Evolutionary conservation across 2,888 invertebrate species (phyloP).

Genomic region (Nemotelus nigrinus): DNA sequence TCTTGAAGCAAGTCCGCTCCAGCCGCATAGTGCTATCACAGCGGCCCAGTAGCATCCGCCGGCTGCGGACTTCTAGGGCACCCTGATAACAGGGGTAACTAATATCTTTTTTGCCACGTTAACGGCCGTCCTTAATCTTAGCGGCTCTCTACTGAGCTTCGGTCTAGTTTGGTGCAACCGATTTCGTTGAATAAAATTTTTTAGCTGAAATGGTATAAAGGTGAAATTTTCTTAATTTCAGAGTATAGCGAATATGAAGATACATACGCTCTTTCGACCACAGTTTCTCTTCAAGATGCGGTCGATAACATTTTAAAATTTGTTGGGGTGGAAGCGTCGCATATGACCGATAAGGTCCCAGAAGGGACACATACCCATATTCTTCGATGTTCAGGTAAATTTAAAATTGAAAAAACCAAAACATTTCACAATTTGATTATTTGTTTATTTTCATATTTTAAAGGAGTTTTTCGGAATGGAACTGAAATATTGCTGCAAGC

Average conservation of each 20-base stretch:
- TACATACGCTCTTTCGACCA: constrained; percentile 87
- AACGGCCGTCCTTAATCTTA: too few species aligned
- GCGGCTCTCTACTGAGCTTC: too few species aligned
- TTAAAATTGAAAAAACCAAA: not conserved
- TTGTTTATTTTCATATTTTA: constrained; percentile 46
- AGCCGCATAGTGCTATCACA: too few species aligned
- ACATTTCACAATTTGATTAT: not conserved
- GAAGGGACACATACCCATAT: constrained; percentile 86
- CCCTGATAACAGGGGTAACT: too few species aligned
- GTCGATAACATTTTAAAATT: constrained; percentile 84
- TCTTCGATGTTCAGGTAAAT: constrained; percentile 78
- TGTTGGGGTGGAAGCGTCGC: constrained; percentile 85
- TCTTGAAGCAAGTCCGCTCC: too few species aligned
- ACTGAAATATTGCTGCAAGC: constrained; percentile 88
- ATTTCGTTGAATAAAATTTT: too few species aligned
- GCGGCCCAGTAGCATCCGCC: too few species aligned
- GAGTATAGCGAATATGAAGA: constrained; percentile 82
- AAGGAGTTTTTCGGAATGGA: constrained; percentile 89
- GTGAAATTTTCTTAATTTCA: constrained; percentile 9
- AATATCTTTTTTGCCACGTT: too few species aligned
- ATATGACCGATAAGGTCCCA: constrained; percentile 83
- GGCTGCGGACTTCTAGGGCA: too few species aligned
- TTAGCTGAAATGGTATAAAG: too few species aligned
- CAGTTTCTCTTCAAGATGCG: constrained; percentile 82
- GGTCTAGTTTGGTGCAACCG: too few species aligned